Base-by-base conservation (phyloP, 2,113 vertebrate species). In the Dicentrarchus labrax region DNA sequence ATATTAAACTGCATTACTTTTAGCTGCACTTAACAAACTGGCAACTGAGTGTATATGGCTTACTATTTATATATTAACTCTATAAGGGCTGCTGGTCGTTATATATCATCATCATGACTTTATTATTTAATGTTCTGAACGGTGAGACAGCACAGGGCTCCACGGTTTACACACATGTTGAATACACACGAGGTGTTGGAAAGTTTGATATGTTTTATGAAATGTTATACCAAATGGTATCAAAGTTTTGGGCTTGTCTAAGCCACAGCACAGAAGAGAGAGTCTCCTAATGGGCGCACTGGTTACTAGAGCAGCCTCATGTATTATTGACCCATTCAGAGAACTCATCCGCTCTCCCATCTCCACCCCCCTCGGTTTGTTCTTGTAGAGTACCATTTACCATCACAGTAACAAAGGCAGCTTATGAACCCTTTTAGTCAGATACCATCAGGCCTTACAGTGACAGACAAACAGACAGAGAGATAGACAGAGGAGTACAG, bases 251-350 rank as follows among this genome's bases (percentile, higher is more conserved):
- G 53, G 61, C 17, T 56, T n/a, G 21, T 78, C 12, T 59, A 66
- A 82, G 72, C 64, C 54, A 48, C 73, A 72, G 59, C 11, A 72
- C 8, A 62, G 10, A 11, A 64, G 53, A 54, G 24, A 19, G 11
- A 53, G 85, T 39, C 24, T 81, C 45, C 72, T 88, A 86, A 84
- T 85, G 72, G 81, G 48, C 68, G 68, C 50, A 76, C 7, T 62
- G 82, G 90, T 86, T 83, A 90, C 85, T 59, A 87, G 73, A 88
- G 83, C 48, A 82, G 72, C 81, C 84, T 93, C 88, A 90, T 94
- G 83, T 83, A 94, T 92, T 94, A 95, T 92, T 94, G 88, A 94
- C 68, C 88, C 45, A 38, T 67, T 61, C 66, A 67, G 77, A 83
- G 76, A 86, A 79, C 86, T 83, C 72, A 70, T 87, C 70, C 71